Evolutionary conservation across 2,888 invertebrate species (phyloP).

Genomic region (Periphyllus acericola): DNA sequence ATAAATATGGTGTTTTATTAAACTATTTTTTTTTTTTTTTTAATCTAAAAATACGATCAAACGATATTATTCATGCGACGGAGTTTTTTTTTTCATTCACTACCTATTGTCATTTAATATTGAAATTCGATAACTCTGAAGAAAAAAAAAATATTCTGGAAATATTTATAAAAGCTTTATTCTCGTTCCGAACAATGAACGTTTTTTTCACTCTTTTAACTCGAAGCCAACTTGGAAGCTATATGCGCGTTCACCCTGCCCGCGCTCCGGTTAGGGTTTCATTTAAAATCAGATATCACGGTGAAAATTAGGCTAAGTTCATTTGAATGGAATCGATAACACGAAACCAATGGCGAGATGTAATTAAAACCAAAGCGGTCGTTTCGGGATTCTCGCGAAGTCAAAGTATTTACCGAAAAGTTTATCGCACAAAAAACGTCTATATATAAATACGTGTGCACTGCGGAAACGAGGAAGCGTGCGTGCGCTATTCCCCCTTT

Average conservation of each 20-base stretch:
- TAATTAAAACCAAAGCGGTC: constrained; percentile 29
- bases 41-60: too few relatives aligned
- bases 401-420: constrained; percentile 39
- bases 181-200: constrained; percentile 13
- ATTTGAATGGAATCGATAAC: constrained; percentile 42
- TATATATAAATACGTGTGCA: too few relatives aligned
- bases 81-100: neutral
- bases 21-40: too few relatives aligned
- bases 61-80: neutral
- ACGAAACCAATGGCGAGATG: constrained; percentile 17
- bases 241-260: neutral
- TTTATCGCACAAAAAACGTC: constrained; percentile 39
- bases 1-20: too few relatives aligned
- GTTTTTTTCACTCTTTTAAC: constrained; percentile 9
- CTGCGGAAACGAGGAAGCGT: constrained; percentile 18
- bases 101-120: constrained; percentile 7
- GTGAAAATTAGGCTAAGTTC: constrained; percentile 26
- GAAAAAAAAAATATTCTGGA: neutral
- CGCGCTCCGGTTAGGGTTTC: neutral
- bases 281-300: constrained; percentile 14
- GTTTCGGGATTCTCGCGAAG: neutral
- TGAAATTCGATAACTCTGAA: neutral
- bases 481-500: neutral
- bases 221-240: neutral
- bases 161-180: constrained; percentile 20